Percentiles rank a stretch among this genome's conserved stretches.
phyloP scores from a whole-genome alignment of 2,113 vertebrate species.

The Microcebus lehilahytsara region DNA sequence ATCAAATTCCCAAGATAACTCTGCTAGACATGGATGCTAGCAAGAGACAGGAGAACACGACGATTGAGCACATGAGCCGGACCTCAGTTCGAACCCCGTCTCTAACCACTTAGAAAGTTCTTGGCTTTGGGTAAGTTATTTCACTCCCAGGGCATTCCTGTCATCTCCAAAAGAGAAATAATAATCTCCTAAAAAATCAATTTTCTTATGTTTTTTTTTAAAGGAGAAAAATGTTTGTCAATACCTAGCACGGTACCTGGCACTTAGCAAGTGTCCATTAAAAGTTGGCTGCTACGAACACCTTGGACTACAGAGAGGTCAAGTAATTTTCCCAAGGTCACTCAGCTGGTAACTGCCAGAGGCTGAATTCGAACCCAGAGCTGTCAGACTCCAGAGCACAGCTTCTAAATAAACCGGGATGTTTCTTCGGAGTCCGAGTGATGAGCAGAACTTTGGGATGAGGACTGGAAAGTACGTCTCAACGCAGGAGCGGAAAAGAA shows the following conservation, averaged over 20 bases:
- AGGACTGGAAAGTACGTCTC: not conserved
- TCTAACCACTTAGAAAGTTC: not conserved
- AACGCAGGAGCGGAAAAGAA: not conserved
- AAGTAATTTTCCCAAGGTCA: not conserved
- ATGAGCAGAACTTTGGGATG: not conserved
- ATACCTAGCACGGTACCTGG: not conserved
- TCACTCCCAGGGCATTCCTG: not conserved
- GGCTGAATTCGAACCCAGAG: not conserved
- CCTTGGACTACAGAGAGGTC: not conserved
- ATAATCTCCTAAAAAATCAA: not conserved
- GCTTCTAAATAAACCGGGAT: not conserved
- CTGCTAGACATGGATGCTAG: not conserved
- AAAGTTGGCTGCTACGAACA: not conserved
- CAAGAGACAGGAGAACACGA: not conserved
- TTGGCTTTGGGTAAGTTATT: not conserved
- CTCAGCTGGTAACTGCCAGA: not conserved
- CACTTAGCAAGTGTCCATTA: not conserved
- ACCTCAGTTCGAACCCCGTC: not conserved
- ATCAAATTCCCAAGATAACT: not conserved
- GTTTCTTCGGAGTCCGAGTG: not conserved
- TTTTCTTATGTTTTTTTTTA: not conserved
- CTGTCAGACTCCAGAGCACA: not conserved
- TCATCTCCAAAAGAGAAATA: not conserved
- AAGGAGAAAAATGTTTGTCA: not conserved
- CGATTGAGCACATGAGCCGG: not conserved